Base-by-base conservation (phyloP, 2,113 vertebrate species). In the Acrocephalus kingi region DNA sequence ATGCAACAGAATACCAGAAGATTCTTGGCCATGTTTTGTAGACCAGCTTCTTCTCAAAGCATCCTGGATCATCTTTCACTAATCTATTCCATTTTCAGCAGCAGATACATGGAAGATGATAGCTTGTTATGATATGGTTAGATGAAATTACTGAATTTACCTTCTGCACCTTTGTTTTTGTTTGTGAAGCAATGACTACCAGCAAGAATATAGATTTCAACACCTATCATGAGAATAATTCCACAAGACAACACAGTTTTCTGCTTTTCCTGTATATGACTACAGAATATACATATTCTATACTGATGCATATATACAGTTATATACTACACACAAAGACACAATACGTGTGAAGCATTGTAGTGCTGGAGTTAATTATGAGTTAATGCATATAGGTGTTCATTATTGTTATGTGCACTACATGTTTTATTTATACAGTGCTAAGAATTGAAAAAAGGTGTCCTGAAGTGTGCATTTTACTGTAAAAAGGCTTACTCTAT, bases 341-440 rank as follows among this genome's bases (percentile, higher is more conserved):
- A 30, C 17, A 46, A 49, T 54, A 73, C 0, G 0, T 55, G 48
- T 30, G 37, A 62, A 58, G 3, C 10, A 35, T 39, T 87, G 19
- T 27, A 83, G 31, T 46, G 16, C 19, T 85, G 48, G 17, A 84
- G 19, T 71, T 92, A 85, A 71, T 80, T 81, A 55, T 24, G 24
- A 63, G 15, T 74, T 91, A 56, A 86, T 74, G 30, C 43, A 81
- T 52, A 27, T 37, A 68, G 21, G 13, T 67, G 7, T 63, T 91
- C 39, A 67, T 79, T 66, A 68, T 30, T 84, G 11, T 54, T 81
- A 31, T 64, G 27, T 62, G 6, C 13, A 10, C 8, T 69, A 31
- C 19, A 46, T 0, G 0, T 91, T 94, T 87, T 68, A 62, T 71
- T 67, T 63, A 22, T 52, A 37, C 7, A 27, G 5, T 43, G 9